Evolutionary conservation across 1,140 invertebrate species (phyloP).

Genomic region (Drosophila nigrodunni): DNA sequence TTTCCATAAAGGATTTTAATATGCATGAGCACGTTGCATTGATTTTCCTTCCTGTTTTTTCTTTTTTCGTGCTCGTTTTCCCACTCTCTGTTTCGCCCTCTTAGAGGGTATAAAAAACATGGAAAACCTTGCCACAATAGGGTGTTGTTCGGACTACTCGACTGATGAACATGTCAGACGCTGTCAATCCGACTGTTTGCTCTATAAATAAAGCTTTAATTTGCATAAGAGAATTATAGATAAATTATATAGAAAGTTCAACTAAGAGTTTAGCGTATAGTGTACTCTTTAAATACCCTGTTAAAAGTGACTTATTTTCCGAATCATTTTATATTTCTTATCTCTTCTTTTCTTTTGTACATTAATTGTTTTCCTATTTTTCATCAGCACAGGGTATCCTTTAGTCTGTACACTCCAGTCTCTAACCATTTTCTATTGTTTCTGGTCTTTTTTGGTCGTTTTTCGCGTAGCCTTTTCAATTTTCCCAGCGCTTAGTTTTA

Average conservation of each 20-base stretch:
- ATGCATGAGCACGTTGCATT: constrained; percentile 82
- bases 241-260: constrained; percentile 1
- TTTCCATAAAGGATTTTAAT: constrained; percentile 78
- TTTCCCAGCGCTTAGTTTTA: constrained; percentile 59
- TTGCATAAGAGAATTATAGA: neutral
- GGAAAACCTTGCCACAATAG: neutral
- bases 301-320: neutral
- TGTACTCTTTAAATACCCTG: neutral
- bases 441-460: constrained; percentile 22
- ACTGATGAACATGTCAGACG: constrained; percentile 23
- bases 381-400: constrained; percentile 18
- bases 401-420: neutral
- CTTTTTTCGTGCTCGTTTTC: constrained; percentile 12
- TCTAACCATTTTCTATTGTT: neutral
- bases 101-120: constrained; percentile 23
- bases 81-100: constrained; percentile 4
- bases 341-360: too few relatives aligned
- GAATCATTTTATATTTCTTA: neutral
- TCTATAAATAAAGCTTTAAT: constrained; percentile 18
- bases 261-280: neutral
- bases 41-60: constrained; percentile 54
- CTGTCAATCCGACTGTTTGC: constrained; percentile 7
- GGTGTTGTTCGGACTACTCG: neutral
- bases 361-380: neutral
- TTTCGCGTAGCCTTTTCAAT: constrained; percentile 50